phyloP scores from a whole-genome alignment of 2,888 invertebrate species.

The Rugalucina vietnamica region DNA sequence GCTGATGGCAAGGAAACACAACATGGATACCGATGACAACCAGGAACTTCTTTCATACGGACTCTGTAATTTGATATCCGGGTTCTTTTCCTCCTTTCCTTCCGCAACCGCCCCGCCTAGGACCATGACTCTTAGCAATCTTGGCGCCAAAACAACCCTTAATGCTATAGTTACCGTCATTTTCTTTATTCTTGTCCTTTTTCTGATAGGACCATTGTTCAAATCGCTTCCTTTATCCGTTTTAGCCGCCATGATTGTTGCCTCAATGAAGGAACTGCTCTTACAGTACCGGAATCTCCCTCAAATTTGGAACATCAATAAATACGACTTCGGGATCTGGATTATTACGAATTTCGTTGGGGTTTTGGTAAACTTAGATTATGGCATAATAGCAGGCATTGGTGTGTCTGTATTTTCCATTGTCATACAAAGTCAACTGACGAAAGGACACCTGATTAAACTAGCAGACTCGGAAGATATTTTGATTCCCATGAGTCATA shows the following conservation, averaged over 20 bases:
- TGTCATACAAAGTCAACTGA: conserved; percentile 64
- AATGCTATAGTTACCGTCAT: conserved; percentile 70
- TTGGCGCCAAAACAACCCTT: conserved; percentile 75
- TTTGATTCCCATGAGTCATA: conserved; percentile 14
- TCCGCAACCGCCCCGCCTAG: conserved; percentile 80
- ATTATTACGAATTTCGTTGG: conserved; percentile 68
- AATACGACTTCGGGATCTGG: conserved; percentile 88
- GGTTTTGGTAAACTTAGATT: conserved; percentile 71
- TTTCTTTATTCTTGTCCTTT: conserved; percentile 75
- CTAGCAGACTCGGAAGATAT: conserved; percentile 49
- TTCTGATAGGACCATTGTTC: conserved; percentile 77
- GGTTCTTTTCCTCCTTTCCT: conserved; percentile 83
- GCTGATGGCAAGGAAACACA: conserved; percentile 78
- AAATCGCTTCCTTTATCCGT: conserved; percentile 77
- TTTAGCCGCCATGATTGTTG: conserved; percentile 84
- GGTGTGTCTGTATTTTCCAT: conserved; percentile 67
- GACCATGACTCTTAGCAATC: conserved; percentile 72
- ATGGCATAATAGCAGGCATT: conserved; percentile 75
- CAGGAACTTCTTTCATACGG: conserved; percentile 84
- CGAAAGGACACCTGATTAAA: conserved; percentile 53
- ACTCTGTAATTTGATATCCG: conserved; percentile 76
- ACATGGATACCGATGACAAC: conserved; percentile 80
- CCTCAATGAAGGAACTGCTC: conserved; percentile 83
- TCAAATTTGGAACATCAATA: conserved; percentile 90
- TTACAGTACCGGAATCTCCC: conserved; percentile 89